Conservation (phyloP, 2,113 vertebrate genomes). For the Coturnix japonica region DNA sequence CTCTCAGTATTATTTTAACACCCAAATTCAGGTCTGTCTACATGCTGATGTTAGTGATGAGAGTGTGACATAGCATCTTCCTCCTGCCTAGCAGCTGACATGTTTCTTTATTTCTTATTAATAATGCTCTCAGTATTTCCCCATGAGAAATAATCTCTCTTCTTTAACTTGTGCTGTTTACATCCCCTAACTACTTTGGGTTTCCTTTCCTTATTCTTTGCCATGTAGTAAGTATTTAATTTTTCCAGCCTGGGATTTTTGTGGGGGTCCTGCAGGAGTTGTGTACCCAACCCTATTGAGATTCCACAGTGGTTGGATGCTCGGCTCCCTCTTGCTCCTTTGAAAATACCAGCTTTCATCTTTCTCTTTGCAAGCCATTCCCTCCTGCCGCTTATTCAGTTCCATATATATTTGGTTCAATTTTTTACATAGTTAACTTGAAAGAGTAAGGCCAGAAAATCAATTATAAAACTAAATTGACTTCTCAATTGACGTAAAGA, state of each 20-base stretch:
- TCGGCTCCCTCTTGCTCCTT: constrained; percentile 24
- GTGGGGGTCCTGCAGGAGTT: background rate
- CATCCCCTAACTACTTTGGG: background rate
- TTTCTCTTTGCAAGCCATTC: constrained; percentile 32
- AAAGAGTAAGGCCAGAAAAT: constrained; percentile 72
- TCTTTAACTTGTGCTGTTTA: background rate
- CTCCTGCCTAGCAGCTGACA: background rate
- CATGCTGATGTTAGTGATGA: background rate
- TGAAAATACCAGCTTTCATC: constrained; percentile 64
- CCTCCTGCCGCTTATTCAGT: constrained; percentile 41
- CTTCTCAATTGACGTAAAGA: constrained; percentile 71
- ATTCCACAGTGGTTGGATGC: constrained; percentile 2
- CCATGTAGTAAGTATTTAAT: background rate
- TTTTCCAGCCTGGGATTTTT: background rate
- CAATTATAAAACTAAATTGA: constrained; percentile 73
- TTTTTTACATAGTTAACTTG: constrained; percentile 66
- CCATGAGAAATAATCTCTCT: background rate
- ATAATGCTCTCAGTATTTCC: background rate
- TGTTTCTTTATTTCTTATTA: background rate
- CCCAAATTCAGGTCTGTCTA: background rate
- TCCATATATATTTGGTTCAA: constrained; percentile 45
- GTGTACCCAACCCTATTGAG: background rate
- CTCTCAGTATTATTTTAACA: background rate
- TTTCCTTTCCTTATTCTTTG: background rate
- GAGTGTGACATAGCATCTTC: background rate